phyloP scores from a whole-genome alignment of 2,113 vertebrate genomes.

The Seriola quinqueradiata region DNA sequence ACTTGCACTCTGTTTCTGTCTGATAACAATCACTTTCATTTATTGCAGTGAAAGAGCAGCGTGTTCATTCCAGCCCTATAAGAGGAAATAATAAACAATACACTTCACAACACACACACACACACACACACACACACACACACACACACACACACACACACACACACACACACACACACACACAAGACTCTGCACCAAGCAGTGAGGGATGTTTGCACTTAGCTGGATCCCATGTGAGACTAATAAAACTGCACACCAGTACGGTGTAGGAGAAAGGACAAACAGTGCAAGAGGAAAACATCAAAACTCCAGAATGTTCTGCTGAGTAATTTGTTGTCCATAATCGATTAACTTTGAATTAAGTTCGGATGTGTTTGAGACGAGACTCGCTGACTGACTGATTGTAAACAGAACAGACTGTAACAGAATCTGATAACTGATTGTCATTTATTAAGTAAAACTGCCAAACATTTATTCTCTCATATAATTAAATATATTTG shows the following conservation, averaged over 20 bases:
- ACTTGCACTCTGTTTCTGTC: constrained; percentile 34
- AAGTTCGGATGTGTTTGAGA: neutral
- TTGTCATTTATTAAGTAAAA: neutral
- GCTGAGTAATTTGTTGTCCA: neutral
- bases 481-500: too few species aligned
- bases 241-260: constrained; percentile 56
- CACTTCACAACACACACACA: constrained; percentile 43
- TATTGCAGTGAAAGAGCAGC: constrained; percentile 1
- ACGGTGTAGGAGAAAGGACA: constrained; percentile 30
- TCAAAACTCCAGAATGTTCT: neutral
- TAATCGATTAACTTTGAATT: neutral
- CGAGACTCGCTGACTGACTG: neutral
- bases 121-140: constrained; percentile 42
- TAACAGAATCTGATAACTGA: too few species aligned
- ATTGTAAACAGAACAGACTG: too few species aligned
- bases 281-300: constrained; percentile 24
- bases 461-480: neutral
- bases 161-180: constrained; percentile 19
- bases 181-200: constrained; percentile 13
- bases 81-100: constrained; percentile 59
- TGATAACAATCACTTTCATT: constrained; percentile 20
- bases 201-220: constrained; percentile 34
- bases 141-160: constrained; percentile 41
- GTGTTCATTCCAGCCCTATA: neutral
- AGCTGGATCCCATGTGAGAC: constrained; percentile 59